These are phyloP conservation scores for Amblyornis subalaris DNA, from an alignment of 2,113 vertebrate genomes.

Conservation along the genomic window DNA sequence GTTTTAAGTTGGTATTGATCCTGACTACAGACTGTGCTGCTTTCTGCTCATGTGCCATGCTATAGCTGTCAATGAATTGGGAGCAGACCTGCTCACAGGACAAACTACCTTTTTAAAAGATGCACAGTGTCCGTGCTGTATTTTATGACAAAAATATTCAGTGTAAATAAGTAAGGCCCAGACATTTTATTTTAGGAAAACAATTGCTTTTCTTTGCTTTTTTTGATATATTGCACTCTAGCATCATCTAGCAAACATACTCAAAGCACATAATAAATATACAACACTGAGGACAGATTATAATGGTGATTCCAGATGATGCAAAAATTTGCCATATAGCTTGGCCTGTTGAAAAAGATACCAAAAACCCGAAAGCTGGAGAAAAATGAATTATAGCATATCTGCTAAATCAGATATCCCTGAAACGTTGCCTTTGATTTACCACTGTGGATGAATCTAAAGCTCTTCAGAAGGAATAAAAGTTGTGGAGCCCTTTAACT, in stretches of 20 bases:
- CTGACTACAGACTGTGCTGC: background rate
- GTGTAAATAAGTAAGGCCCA: background rate
- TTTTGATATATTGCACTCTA: background rate
- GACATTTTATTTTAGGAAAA: background rate
- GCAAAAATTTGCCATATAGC: background rate
- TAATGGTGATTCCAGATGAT: background rate
- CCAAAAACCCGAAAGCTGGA: background rate
- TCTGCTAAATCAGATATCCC: background rate
- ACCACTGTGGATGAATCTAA: background rate
- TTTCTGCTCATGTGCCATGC: background rate
- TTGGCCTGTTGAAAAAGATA: background rate
- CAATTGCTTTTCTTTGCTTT: background rate
- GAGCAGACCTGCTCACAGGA: background rate
- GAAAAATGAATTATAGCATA: background rate
- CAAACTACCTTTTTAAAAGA: background rate
- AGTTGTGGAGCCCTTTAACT: conserved; percentile 3
- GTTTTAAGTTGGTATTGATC: background rate
- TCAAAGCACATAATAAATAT: background rate
- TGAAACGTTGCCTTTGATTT: background rate
- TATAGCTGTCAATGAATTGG: background rate
- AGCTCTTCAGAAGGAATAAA: background rate
- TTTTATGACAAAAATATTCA: background rate
- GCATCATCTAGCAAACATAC: background rate
- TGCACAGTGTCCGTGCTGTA: background rate
- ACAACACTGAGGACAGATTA: background rate